These are phyloP conservation scores for Nixonia krombeini DNA, from an alignment of 1,140 invertebrate species.

Conservation along the genomic window DNA sequence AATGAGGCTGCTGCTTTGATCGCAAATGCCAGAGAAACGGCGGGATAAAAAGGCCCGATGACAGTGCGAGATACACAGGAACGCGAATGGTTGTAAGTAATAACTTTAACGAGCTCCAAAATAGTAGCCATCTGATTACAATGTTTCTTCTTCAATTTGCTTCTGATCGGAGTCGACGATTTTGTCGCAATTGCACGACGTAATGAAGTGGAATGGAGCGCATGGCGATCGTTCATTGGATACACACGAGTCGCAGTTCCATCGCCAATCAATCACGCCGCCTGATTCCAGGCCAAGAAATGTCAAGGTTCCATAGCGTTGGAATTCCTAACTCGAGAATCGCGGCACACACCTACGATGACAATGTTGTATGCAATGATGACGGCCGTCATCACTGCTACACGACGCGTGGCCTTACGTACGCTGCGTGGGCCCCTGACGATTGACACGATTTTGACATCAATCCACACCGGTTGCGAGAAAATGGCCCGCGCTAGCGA, in stretches of 20 bases:
- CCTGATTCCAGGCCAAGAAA: constrained; percentile 63
- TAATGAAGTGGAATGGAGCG: constrained; percentile 56
- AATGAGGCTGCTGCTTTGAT: too few relatives aligned
- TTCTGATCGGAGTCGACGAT: constrained; percentile 42
- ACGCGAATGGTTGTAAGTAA: constrained; percentile 15
- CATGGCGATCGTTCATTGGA: constrained; percentile 57
- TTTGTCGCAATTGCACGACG: constrained; percentile 52
- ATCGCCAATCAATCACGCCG: constrained; percentile 61
- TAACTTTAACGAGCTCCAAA: constrained; percentile 44
- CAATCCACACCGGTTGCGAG: too few relatives aligned
- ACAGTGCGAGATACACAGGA: too few relatives aligned
- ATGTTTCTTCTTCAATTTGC: constrained; percentile 38
- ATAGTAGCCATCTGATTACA: constrained; percentile 41
- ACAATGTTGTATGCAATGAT: constrained; percentile 42
- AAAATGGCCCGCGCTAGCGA: too few relatives aligned
- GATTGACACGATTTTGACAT: too few relatives aligned
- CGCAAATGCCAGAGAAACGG: neutral
- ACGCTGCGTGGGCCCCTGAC: too few relatives aligned
- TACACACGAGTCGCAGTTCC: constrained; percentile 52
- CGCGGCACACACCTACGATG: constrained; percentile 46
- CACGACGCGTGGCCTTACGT: too few relatives aligned
- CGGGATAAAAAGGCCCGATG: neutral
- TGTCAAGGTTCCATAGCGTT: constrained; percentile 62
- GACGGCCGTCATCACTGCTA: constrained; percentile 41
- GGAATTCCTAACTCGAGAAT: constrained; percentile 53